These are phyloP conservation scores for Nycticorax nycticorax DNA, from an alignment of 2,113 vertebrate genomes.

Conservation along the genomic window DNA sequence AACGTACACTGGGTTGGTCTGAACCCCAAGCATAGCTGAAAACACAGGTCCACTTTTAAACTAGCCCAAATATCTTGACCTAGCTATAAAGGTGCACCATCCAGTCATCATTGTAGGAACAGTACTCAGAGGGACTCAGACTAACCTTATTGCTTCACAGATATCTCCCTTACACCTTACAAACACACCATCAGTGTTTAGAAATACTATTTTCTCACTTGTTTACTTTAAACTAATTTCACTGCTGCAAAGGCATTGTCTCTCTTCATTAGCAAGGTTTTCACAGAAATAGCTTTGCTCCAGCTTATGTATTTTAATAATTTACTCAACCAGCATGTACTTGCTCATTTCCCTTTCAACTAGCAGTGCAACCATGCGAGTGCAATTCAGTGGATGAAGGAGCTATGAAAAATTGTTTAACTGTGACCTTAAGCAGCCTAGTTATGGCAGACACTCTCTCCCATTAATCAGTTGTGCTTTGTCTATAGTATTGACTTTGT, in stretches of 20 bases:
- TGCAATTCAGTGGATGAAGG: neutral
- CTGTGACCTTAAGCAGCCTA: slow-evolving; percentile 15
- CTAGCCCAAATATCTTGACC: neutral
- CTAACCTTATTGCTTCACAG: neutral
- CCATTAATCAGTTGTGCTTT: slow-evolving; percentile 12
- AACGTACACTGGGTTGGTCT: neutral
- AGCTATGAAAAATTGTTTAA: slow-evolving; percentile 18
- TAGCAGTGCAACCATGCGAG: neutral
- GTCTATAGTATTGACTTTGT: neutral
- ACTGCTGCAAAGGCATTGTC: neutral
- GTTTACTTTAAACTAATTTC: neutral
- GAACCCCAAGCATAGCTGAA: neutral
- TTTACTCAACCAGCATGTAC: neutral
- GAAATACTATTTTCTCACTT: neutral
- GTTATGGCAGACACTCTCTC: neutral
- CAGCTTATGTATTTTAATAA: neutral
- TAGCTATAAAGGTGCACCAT: neutral
- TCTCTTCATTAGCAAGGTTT: neutral
- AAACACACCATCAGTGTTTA: neutral
- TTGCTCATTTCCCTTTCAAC: slow-evolving; percentile 26
- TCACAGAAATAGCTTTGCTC: neutral
- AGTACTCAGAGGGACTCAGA: neutral
- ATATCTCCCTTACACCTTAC: neutral
- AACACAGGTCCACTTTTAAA: neutral
- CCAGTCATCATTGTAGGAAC: neutral